Base-by-base conservation (phyloP, 2,113 vertebrate genomes). In the Rhinopithecus roxellana region DNA sequence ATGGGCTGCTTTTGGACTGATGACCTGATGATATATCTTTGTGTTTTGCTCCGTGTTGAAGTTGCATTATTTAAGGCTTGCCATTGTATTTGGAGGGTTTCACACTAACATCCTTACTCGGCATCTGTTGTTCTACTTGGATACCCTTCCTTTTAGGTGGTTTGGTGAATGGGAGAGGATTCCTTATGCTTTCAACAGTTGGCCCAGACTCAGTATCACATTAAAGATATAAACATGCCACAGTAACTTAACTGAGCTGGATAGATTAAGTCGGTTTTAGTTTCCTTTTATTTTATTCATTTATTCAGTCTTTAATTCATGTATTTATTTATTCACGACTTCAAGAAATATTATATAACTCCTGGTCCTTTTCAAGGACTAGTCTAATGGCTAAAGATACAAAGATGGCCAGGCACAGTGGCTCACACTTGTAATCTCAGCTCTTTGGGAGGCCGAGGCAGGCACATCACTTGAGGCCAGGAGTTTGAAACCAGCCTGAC, bases 201-300 rank as follows among this genome's bases (percentile, higher is more conserved):
- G 23, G 43, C 13, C 50, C 9, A 16, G 0, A 43, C 16, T 43
- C 20, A 7, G 5, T 10, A 7, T 52, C n/a, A n/a, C 38, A 40
- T 52, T 32, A 75, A 52, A 30, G 32, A 45, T 20, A 50, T 59
- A 52, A n/a, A 11, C 0, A 38, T 64, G 81, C 23, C 30, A 22
- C 13, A 3, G 8, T 55, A 40, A 5, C 30, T 70, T 45, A 25
- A 35, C 10, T 25, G 59, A 94, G 6, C 23, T 59, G 27, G 4
- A 3, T 11, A 1, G 17, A 35, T 81, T 11, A 40, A 75, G 30
- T 67, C 5, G 1, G 35, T 30, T 77, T 88, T 22, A 61, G 52
- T 93, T 88, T 81, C 18, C n/a, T 91, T 75, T 11, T 85, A 13
- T 52, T 20, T 82, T 17, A n/a, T 20, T 67, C n/a, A 88, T 48